phyloP scores from a whole-genome alignment of 2,888 invertebrate species.

The Acanthosepion esculentum region DNA sequence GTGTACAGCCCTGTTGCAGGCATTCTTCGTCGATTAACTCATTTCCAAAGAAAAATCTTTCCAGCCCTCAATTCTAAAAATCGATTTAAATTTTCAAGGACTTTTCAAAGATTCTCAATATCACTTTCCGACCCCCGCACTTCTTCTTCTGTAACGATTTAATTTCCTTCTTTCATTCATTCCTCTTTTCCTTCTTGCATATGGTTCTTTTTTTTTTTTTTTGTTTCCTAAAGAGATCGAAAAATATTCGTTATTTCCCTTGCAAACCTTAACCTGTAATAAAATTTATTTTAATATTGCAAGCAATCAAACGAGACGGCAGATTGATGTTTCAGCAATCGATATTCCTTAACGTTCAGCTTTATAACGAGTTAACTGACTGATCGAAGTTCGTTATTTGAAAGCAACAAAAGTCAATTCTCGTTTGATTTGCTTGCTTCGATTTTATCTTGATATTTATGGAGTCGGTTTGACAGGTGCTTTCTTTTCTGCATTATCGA shows the following conservation, averaged over 20 bases:
- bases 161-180: not conserved
- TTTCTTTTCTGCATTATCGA: not conserved
- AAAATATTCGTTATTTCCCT: not conserved
- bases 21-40: not conserved
- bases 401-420: not conserved
- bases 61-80: not conserved
- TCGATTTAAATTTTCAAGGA: not conserved
- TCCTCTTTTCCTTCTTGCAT: not conserved
- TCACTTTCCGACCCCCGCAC: not conserved
- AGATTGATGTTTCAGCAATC: not conserved
- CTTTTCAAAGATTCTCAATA: not conserved
- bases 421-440: not conserved
- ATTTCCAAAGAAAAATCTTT: not conserved
- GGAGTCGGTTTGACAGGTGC: not conserved
- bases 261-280: not conserved
- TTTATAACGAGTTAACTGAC: not conserved
- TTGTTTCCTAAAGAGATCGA: not conserved
- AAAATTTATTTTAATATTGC: not conserved
- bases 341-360: not conserved
- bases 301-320: not conserved
- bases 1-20: not conserved
- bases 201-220: not conserved
- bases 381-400: not conserved
- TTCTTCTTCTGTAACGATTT: not conserved
- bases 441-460: not conserved